A percentile compares a stretch with the other conserved stretches of the same genome.
Conservation (phyloP, 2,888 invertebrate genomes). For the Cancer borealis region DNA sequence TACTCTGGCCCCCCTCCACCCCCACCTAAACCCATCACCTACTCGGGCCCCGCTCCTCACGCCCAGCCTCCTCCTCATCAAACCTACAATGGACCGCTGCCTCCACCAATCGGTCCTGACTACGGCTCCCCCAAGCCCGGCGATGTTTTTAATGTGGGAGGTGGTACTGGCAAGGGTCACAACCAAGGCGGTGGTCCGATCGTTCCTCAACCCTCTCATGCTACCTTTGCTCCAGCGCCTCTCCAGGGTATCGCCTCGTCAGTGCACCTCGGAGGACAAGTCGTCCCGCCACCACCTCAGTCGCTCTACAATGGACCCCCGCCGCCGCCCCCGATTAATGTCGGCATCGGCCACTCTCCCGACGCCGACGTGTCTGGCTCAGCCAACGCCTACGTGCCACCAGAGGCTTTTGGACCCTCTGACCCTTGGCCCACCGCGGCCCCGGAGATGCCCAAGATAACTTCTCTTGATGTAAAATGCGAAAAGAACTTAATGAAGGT, state of each 20-base stretch:
- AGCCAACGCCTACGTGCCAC: constrained; percentile 71
- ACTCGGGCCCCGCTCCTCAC: constrained; percentile 52
- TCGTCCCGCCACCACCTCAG: neutral
- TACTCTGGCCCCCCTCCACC: constrained; percentile 52
- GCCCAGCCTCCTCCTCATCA: neutral
- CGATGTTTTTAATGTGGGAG: constrained; percentile 55
- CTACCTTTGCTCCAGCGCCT: constrained; percentile 1
- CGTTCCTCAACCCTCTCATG: neutral
- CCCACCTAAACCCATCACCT: constrained; percentile 15
- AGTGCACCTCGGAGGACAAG: neutral
- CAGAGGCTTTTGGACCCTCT: constrained; percentile 60
- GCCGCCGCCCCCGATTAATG: neutral
- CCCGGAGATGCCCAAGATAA: constrained; percentile 95
- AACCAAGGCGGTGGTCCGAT: neutral
- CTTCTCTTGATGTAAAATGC: constrained; percentile 96
- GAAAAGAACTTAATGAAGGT: constrained; percentile 97
- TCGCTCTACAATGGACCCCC: neutral
- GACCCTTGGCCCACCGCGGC: constrained; percentile 88
- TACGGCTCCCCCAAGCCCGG: constrained; percentile 66
- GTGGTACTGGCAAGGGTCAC: neutral
- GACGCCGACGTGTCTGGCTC: constrained; percentile 71
- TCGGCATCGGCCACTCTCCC: constrained; percentile 22
- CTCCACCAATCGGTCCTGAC: constrained; percentile 22
- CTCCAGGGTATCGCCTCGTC: neutral
- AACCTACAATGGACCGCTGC: neutral